Conservation (phyloP, 2,888 invertebrate genomes). For the Stomorhina lunata region DNA sequence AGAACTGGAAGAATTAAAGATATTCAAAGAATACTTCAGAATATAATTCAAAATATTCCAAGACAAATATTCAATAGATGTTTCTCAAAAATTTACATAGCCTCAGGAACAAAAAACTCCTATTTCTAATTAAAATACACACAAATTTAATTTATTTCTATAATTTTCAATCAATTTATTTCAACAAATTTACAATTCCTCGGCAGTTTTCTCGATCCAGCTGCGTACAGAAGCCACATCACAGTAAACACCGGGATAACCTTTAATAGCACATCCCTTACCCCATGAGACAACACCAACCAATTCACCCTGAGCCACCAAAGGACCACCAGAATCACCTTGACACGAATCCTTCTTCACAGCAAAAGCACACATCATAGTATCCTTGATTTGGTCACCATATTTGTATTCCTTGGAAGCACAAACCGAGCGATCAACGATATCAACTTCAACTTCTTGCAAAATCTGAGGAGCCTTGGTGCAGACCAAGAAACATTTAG, state of each 20-base stretch:
- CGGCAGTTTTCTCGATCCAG: slow-evolving; percentile 70
- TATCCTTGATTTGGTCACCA: slow-evolving; percentile 65
- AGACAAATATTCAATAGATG: too few relatives aligned
- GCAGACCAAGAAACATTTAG: slow-evolving; percentile 72
- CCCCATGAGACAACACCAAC: slow-evolving; percentile 79
- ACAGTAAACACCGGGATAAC: slow-evolving; percentile 77
- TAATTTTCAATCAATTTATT: too few relatives aligned
- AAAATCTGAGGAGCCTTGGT: slow-evolving; percentile 63
- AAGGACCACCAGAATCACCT: slow-evolving; percentile 79
- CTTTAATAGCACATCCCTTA: slow-evolving; percentile 72
- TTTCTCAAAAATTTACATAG: too few relatives aligned
- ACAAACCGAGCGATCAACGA: slow-evolving; percentile 59
- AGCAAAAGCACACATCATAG: slow-evolving; percentile 74
- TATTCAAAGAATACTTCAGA: too few relatives aligned
- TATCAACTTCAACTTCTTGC: slow-evolving; percentile 68
- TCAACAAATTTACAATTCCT: slow-evolving; percentile 66
- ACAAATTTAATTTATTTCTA: too few relatives aligned
- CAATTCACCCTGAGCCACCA: slow-evolving; percentile 70
- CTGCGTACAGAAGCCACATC: slow-evolving; percentile 69
- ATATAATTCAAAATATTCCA: too few relatives aligned
- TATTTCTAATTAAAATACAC: too few relatives aligned
- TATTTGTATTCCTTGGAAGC: slow-evolving; percentile 69
- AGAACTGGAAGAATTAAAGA: too few relatives aligned
- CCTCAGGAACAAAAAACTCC: too few relatives aligned
- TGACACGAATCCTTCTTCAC: slow-evolving; percentile 76